Evolutionary conservation across 64 coral and sea anemone genomes (phyloP).

Genomic region (Astreopora myriophthalma): DNA sequence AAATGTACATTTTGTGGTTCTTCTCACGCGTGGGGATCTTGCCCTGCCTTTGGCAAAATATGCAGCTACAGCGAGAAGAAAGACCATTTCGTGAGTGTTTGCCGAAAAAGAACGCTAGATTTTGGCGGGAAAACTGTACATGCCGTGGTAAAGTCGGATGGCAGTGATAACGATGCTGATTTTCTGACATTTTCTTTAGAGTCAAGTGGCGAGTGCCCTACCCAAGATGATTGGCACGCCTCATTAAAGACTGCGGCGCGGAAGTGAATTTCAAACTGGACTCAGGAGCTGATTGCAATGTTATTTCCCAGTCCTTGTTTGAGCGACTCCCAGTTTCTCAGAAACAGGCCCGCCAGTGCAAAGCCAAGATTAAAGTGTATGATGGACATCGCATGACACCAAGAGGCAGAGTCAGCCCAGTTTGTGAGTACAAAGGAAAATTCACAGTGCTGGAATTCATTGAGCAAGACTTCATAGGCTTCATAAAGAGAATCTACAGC

Average conservation of each 20-base stretch:
- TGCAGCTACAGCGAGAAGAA: background rate
- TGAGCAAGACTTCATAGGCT: too few relatives aligned
- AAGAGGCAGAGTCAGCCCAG: too few relatives aligned
- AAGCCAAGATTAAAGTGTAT: too few relatives aligned
- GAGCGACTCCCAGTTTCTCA: background rate
- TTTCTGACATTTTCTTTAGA: background rate
- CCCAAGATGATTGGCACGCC: background rate
- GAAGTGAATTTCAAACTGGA: constrained; percentile 31
- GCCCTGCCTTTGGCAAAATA: background rate
- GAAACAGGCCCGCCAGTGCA: background rate
- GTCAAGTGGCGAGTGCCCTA: background rate
- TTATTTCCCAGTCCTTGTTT: background rate
- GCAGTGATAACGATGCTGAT: background rate
- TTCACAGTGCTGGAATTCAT: too few relatives aligned
- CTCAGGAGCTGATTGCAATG: constrained; percentile 36
- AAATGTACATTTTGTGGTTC: constrained; percentile 50
- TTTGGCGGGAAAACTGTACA: background rate
- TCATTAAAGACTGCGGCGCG: background rate
- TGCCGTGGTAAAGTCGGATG: background rate
- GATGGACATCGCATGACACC: too few relatives aligned
- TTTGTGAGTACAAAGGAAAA: too few relatives aligned
- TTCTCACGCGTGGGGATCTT: background rate
- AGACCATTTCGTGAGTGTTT: background rate
- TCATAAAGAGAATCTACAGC: background rate
- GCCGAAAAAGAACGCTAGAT: background rate